phyloP scores from a whole-genome alignment of 2,797 vertebrate genomes.

The Ciconia nigra region DNA sequence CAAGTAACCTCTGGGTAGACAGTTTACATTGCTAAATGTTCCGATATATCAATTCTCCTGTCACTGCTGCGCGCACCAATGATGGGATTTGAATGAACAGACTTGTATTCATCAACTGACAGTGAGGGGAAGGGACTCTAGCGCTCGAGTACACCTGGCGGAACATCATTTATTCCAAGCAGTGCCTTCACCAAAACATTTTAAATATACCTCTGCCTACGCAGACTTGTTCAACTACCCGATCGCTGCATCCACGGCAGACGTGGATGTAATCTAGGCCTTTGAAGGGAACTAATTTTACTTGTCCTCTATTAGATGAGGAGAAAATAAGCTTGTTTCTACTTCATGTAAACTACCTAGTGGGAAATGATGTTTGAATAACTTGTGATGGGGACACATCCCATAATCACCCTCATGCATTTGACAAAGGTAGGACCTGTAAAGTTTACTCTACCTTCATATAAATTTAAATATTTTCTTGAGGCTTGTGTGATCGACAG shows the following conservation, averaged over 20 bases:
- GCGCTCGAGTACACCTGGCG: accelerated
- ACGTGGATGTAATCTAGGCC: not conserved
- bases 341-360: not conserved
- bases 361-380: not conserved
- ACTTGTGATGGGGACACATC: not conserved
- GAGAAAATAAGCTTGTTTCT: not conserved
- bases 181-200: not conserved
- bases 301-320: not conserved
- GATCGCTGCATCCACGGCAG: accelerated
- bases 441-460: not conserved
- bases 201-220: not conserved
- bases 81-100: not conserved
- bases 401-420: not conserved
- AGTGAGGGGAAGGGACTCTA: not conserved
- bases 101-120: too few species aligned
- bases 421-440: not conserved
- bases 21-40: not conserved
- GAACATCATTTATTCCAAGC: not conserved
- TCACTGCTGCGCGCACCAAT: accelerated
- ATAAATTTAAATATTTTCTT: not conserved
- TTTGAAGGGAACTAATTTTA: not conserved
- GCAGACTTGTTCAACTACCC: not conserved
- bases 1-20: not conserved
- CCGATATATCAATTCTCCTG: accelerated
- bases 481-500: not conserved